Conservation (phyloP, 2,888 invertebrate species). For the Phortica okadai region DNA sequence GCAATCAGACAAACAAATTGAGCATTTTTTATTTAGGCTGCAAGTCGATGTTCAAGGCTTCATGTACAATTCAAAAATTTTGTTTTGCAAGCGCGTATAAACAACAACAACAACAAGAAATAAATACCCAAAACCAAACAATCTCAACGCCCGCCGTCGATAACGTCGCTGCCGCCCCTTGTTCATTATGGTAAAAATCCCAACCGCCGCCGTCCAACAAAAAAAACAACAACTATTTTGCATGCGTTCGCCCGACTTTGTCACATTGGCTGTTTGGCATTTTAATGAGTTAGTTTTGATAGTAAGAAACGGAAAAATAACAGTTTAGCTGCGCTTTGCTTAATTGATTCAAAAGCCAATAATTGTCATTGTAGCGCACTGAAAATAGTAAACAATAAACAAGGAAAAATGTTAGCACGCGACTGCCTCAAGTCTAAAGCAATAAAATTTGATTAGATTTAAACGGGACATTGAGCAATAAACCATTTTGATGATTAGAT, state of each 20-base stretch:
- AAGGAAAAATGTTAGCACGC: not conserved
- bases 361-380: not conserved
- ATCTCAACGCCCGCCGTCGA: not conserved
- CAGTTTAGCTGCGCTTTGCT: not conserved
- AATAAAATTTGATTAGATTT: not conserved
- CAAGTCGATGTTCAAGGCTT: conserved; percentile 59
- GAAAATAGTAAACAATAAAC: not conserved
- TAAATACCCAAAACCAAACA: conserved; percentile 17
- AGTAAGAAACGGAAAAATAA: not conserved
- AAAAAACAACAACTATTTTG: conserved; percentile 16
- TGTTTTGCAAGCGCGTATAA: conserved; percentile 59
- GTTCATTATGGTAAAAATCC: not conserved
- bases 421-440: conserved; percentile 2
- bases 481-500: too few species aligned
- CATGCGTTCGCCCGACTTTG: conserved; percentile 13
- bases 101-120: conserved; percentile 22
- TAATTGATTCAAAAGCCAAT: not conserved
- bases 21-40: conserved; percentile 61
- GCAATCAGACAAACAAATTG: not conserved
- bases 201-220: too few species aligned
- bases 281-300: not conserved
- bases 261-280: not conserved
- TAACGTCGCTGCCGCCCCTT: not conserved
- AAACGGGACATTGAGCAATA: too few species aligned
- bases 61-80: conserved; percentile 45